Conservation (phyloP, 2,888 invertebrate genomes). For the Pantelozetes paolii region DNA sequence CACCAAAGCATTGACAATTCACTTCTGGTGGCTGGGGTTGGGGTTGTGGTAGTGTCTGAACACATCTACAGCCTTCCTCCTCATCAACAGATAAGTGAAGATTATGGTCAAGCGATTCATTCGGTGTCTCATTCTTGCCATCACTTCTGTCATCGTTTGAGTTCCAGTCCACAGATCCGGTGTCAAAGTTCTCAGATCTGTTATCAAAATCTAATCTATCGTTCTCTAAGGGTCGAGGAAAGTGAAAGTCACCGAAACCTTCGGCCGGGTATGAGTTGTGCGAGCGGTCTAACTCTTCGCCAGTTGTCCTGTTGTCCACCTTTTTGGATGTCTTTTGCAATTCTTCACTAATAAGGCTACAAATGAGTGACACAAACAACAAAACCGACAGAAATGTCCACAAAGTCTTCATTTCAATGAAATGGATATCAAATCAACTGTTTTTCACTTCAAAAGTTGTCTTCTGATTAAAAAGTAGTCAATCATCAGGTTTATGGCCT, state of each 20-base stretch:
- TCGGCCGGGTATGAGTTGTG: not conserved
- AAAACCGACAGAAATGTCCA: too few relatives aligned
- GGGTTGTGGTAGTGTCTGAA: too few relatives aligned
- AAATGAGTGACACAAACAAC: too few relatives aligned
- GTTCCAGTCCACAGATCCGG: too few relatives aligned
- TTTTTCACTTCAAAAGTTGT: too few relatives aligned
- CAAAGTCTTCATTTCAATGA: too few relatives aligned
- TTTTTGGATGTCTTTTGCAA: not conserved
- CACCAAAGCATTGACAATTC: conserved; percentile 43
- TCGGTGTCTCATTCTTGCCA: not conserved
- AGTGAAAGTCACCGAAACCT: conserved; percentile 11
- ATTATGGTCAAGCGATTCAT: not conserved
- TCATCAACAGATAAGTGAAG: not conserved
- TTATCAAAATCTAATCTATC: not conserved
- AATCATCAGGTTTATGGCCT: too few relatives aligned
- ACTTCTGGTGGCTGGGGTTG: conserved; percentile 42
- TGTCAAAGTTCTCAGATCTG: not conserved
- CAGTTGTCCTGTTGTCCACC: not conserved
- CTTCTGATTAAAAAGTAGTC: too few relatives aligned
- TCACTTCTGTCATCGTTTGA: too few relatives aligned
- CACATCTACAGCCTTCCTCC: conserved; percentile 43
- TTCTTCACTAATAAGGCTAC: too few relatives aligned
- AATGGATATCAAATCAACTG: too few relatives aligned
- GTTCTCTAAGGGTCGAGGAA: not conserved
- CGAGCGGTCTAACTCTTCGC: not conserved